Evolutionary conservation across 2,888 invertebrate genomes (phyloP), one percentile per base, ranked within the genome.

Genomic region (Tetrapedia diversipes): DNA sequence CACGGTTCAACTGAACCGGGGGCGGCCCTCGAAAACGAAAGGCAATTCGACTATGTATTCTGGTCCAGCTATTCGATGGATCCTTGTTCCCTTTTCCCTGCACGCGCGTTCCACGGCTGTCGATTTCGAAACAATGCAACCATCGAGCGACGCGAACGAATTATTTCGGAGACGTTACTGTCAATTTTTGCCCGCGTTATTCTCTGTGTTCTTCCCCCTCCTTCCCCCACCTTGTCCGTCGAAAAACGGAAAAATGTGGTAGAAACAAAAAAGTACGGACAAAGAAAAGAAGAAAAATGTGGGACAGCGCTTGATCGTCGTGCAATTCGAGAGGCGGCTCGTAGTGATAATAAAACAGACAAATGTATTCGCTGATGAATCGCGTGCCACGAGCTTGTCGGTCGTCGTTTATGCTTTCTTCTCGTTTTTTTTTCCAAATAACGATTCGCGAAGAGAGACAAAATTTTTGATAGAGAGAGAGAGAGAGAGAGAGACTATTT

Each of bases 231-330:
- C 7, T 22, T 22, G 10, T 29, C 8, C 59, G 14, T 19, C 29
- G 29, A 14, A 27, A 14, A 27, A 7, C 6, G 1, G 6, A 16
- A 27, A 27, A 56, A 14, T 41, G 56, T 49, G 56, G 32, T 27
- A 49, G 56, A 57, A 51, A 39, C 22, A 41, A 51, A 41, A 61
- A 45, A 3, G 24, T 10, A 11, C 14, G 45, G n/a, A 34, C 19
- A 19, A 29, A 57, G 27, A 27, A 19, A 47, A 43, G 49, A 45
- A 27, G 14, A 34, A 65, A 57, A 45, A 59, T 56, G 54, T 53
- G 70, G 60, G 47, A 70, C 76, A 70, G 77, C 57, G 77, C 77
- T 76, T 70, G 76, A 76, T 76, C 77, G 74, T 77, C 76, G 77
- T 77, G 77, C 51, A 75, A 64, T 77, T 75, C 51, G 53, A 64